These are phyloP conservation scores for Anguilla marmorata DNA, from an alignment of 2,797 vertebrate species.

Conservation along the genomic window DNA sequence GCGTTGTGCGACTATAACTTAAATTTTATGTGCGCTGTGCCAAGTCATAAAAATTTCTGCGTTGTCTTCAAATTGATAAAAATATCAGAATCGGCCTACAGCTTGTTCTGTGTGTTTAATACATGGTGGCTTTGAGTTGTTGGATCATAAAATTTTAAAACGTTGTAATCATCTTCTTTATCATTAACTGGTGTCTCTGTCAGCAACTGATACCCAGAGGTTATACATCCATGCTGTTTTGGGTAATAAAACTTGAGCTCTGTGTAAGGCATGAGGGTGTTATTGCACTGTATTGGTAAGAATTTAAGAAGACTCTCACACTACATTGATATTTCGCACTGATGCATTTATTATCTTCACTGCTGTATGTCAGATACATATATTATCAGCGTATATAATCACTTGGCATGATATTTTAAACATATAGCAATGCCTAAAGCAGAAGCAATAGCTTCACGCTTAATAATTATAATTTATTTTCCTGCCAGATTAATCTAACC, in stretches of 20 bases:
- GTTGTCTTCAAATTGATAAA: background rate
- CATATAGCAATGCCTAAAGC: background rate
- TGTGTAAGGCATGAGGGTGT: background rate
- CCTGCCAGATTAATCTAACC: background rate
- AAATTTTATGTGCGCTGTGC: background rate
- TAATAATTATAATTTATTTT: background rate
- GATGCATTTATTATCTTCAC: background rate
- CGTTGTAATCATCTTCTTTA: background rate
- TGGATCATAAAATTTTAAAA: background rate
- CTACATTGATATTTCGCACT: background rate
- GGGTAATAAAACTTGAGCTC: background rate
- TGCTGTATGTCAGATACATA: background rate
- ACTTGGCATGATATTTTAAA: background rate
- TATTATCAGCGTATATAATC: background rate
- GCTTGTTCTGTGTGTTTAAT: background rate
- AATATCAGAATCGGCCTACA: background rate
- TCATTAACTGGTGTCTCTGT: slow-evolving; percentile 5
- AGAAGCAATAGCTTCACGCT: background rate
- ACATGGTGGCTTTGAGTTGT: background rate
- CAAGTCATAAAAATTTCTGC: background rate
- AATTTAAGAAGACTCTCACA: background rate
- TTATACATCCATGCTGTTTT: background rate
- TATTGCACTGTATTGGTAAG: background rate
- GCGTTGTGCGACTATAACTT: background rate
- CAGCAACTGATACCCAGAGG: background rate